These are phyloP conservation scores for Accipiter virgatus DNA, from an alignment of 2,113 vertebrate genomes.

Conservation along the genomic window DNA sequence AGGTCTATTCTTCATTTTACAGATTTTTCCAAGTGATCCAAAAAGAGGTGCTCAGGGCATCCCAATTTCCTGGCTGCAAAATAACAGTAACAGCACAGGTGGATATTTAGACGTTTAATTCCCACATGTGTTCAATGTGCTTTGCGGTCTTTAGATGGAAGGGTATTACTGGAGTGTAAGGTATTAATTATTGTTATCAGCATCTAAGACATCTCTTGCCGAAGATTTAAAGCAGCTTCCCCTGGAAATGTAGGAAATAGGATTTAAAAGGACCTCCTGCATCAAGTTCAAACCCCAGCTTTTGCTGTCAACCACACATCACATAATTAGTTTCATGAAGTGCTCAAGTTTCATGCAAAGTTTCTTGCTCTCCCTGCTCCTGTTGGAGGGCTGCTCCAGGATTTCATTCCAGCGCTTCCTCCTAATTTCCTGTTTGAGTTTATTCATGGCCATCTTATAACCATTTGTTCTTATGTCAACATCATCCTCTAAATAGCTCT, in stretches of 20 bases:
- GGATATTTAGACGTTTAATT: background rate
- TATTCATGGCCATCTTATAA: slow-evolving; percentile 1
- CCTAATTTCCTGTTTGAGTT: slow-evolving; percentile 33
- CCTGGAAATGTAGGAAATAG: slow-evolving; percentile 24
- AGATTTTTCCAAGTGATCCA: background rate
- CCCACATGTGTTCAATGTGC: background rate
- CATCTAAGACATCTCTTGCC: slow-evolving; percentile 3
- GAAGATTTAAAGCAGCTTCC: slow-evolving; percentile 27
- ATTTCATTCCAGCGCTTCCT: background rate
- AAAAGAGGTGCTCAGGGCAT: background rate
- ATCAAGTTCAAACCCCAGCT: background rate
- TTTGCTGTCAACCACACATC: slow-evolving; percentile 16
- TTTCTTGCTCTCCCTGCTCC: background rate
- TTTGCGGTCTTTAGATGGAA: background rate
- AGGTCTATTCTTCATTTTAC: slow-evolving; percentile 1
- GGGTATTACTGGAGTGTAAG: background rate
- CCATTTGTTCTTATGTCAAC: slow-evolving; percentile 10
- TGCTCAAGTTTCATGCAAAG: background rate
- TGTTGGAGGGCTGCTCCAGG: background rate
- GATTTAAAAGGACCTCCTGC: slow-evolving; percentile 32
- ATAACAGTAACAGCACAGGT: slow-evolving; percentile 6
- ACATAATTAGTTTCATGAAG: slow-evolving; percentile 19
- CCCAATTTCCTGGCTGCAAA: background rate
- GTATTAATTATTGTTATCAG: slow-evolving; percentile 45
- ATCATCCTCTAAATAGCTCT: background rate